Evolutionary conservation across 2,888 invertebrate genomes (phyloP), one percentile per base, ranked within the genome.

Genomic region (Dynastes tityus): DNA sequence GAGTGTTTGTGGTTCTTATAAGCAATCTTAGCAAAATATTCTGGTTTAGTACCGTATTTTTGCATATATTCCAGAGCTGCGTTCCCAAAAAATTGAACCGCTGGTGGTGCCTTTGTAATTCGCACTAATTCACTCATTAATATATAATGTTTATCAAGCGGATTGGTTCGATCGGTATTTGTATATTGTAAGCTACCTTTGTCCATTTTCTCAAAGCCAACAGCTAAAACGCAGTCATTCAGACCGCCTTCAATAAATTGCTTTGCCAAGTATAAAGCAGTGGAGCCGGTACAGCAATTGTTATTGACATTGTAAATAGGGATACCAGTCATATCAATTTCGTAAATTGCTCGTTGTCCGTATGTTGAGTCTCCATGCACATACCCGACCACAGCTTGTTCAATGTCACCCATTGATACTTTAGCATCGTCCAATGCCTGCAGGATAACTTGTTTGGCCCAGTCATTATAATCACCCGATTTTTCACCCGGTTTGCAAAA

Each of bases 181-280:
- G 58, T 71, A 0, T 22, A 4, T 2, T 40, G 90, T 11, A 99
- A 90, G 0, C 98, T 97, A 0, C 99, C 99, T 11, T 93, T 92
- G 82, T 97, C 94, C 99, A 99, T 99, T 89, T 98, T 98, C 87
- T 99, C 99, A 88, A 99, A 99, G 3, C 99, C 99, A 37, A 98
- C 89, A 1, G 98, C 98, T 78, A 99, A 89, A 0, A 96, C 94
- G 86, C 98, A 96, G 84, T 98, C 95, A n/a, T 94, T 93, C 84
- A 93, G 91, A 9, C 97, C 97, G 80, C 95, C 94, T 89, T 97
- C 95, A 16, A 99, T 90, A 22, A 98, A 92, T 89, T 98, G 97
- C 87, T 97, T 97, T 0, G 95, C 97, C 85, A 99, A 90, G 86
- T 94, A 92, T 2, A 99, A 89, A 0, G 99, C 99, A 77, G 95